A percentile compares a stretch with the other conserved stretches of the same genome.
Conservation (phyloP, 2,888 invertebrate species). For the Xestia rhomboidea region DNA sequence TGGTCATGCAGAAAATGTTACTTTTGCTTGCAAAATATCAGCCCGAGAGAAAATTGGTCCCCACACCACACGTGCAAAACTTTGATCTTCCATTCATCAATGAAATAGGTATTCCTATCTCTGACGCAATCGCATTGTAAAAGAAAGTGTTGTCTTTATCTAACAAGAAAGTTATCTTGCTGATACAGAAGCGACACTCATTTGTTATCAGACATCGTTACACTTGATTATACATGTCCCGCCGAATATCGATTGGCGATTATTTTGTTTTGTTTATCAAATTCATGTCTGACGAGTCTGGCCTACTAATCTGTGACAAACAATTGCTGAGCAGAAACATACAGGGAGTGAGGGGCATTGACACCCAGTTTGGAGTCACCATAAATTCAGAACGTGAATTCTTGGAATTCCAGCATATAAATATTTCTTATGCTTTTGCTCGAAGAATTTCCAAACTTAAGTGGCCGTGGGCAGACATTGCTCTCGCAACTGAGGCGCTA, state of each 20-base stretch:
- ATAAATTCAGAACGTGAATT: not conserved
- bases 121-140: slow-evolving; percentile 49
- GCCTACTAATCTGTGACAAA: slow-evolving; percentile 28
- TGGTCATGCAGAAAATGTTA: not conserved
- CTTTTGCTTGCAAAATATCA: slow-evolving; percentile 6
- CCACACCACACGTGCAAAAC: not conserved
- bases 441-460: too few species aligned
- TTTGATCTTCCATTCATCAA: slow-evolving; percentile 21
- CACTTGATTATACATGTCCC: slow-evolving; percentile 58
- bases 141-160: slow-evolving; percentile 65
- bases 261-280: slow-evolving; percentile 36
- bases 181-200: slow-evolving; percentile 56
- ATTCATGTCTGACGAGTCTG: slow-evolving; percentile 34
- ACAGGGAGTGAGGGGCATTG: not conserved
- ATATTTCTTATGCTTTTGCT: not conserved
- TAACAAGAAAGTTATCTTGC: slow-evolving; percentile 51
- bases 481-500: too few species aligned
- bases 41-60: too few species aligned
- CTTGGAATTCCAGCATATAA: not conserved
- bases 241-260: slow-evolving; percentile 46
- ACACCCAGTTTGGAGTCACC: not conserved
- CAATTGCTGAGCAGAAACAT: slow-evolving; percentile 1
- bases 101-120: slow-evolving; percentile 25
- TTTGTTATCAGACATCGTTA: slow-evolving; percentile 67
- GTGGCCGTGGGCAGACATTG: too few species aligned